Conservation (phyloP, 1,140 invertebrate species). For the Idris sp. region DNA sequence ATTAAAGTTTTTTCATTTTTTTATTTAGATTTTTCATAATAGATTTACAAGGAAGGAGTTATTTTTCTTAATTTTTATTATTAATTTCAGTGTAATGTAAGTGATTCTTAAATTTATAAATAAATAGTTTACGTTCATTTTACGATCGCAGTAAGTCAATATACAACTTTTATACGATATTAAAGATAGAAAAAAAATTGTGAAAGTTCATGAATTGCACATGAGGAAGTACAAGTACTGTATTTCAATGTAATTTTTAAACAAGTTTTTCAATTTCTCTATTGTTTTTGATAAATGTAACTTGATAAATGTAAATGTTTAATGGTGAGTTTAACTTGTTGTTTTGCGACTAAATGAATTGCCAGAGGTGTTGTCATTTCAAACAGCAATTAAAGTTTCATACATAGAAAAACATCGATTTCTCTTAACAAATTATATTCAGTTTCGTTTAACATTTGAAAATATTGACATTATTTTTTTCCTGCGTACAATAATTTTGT, state of each 20-base stretch:
- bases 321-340: background rate
- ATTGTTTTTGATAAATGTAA: constrained; percentile 36
- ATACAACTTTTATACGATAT: constrained; percentile 38
- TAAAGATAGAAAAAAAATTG: constrained; percentile 27
- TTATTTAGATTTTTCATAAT: background rate
- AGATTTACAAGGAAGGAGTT: constrained; percentile 9
- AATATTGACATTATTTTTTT: no score
- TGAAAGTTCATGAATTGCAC: constrained; percentile 50
- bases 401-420: no score
- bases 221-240: constrained; percentile 21
- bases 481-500: no score
- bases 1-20: background rate
- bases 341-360: no score
- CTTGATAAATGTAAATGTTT: constrained; percentile 17
- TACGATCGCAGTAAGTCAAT: constrained; percentile 33
- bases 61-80: background rate
- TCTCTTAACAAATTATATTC: no score
- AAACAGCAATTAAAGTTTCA: no score
- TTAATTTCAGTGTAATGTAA: no score
- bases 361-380: no score
- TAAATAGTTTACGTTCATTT: constrained; percentile 30
- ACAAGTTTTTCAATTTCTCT: constrained; percentile 17
- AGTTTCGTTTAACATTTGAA: no score
- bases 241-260: constrained; percentile 27
- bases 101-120: constrained; percentile 41